Conservation (phyloP, 1,140 invertebrate species). For the Pseudomyrmex dendroicus region DNA sequence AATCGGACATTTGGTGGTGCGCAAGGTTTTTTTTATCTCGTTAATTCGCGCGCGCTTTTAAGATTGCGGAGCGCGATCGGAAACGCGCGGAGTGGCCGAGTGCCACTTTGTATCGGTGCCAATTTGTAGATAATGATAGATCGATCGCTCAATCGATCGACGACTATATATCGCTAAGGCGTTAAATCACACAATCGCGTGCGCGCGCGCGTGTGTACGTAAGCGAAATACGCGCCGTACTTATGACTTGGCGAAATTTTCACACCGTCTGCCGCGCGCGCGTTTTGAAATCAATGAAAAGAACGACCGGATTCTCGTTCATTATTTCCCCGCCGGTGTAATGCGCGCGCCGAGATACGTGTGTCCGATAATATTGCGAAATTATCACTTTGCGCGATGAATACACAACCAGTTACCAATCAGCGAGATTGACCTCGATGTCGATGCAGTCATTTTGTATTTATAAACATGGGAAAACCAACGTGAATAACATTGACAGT, state of each 20-base stretch:
- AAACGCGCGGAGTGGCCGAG: not conserved
- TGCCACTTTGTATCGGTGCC: not conserved
- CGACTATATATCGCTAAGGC: not conserved
- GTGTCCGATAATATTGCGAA: constrained; percentile 38
- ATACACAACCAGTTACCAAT: constrained; percentile 11
- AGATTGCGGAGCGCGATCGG: not conserved
- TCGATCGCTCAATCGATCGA: not conserved
- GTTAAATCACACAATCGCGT: not conserved
- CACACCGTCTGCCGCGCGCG: constrained; percentile 36
- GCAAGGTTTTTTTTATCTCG: constrained; percentile 20
- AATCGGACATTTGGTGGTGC: not conserved
- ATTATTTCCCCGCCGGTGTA: constrained; percentile 33
- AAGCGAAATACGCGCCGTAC: too few species aligned
- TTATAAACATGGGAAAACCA: constrained; percentile 55
- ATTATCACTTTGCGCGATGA: constrained; percentile 11
- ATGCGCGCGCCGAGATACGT: constrained; percentile 37
- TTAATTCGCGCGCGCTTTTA: not conserved
- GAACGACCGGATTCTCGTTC: constrained; percentile 68
- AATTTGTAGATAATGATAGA: constrained; percentile 13
- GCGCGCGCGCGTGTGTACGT: not conserved
- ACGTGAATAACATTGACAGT: not conserved
- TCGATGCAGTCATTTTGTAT: constrained; percentile 11
- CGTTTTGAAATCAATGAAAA: constrained; percentile 67
- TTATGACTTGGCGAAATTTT: constrained; percentile 63
- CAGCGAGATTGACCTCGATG: constrained; percentile 16